phyloP scores from a whole-genome alignment of 2,113 vertebrate genomes.

The Orthonyx spaldingii region DNA sequence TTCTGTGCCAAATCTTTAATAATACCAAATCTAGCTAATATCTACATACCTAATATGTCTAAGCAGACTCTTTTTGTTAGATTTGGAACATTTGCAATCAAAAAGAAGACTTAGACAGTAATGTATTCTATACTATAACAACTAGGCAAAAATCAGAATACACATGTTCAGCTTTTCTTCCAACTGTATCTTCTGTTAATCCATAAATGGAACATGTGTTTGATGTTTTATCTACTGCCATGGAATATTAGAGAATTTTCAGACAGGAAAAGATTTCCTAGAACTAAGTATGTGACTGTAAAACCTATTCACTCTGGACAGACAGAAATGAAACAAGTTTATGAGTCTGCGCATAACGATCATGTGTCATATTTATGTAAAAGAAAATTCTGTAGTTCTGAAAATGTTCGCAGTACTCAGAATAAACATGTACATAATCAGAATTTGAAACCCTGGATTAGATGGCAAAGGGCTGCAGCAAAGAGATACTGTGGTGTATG shows the following conservation, averaged over 20 bases:
- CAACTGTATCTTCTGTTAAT: slow-evolving; percentile 46
- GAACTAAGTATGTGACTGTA: slow-evolving; percentile 22
- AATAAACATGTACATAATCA: neutral
- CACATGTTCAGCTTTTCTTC: slow-evolving; percentile 53
- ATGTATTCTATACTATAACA: slow-evolving; percentile 53
- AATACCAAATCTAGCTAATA: slow-evolving; percentile 23
- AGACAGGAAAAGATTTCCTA: slow-evolving; percentile 27
- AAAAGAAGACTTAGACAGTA: slow-evolving; percentile 51
- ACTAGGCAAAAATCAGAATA: slow-evolving; percentile 32
- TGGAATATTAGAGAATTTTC: slow-evolving; percentile 38
- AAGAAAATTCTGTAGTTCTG: neutral
- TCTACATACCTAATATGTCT: neutral
- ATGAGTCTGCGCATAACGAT: neutral
- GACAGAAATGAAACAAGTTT: slow-evolving; percentile 11
- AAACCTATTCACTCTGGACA: slow-evolving; percentile 44
- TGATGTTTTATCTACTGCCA: slow-evolving; percentile 35
- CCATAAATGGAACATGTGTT: slow-evolving; percentile 41
- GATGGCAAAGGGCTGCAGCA: neutral
- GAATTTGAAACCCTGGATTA: neutral
- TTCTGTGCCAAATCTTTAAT: slow-evolving; percentile 23
- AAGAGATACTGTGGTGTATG: neutral
- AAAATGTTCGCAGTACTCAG: neutral
- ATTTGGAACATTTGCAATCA: slow-evolving; percentile 48
- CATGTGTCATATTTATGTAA: neutral
- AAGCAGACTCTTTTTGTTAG: neutral